A percentile compares a stretch with the other conserved stretches of the same genome.
Conservation (phyloP, 2,113 vertebrate genomes). For the Beaufortia kweichowensis region DNA sequence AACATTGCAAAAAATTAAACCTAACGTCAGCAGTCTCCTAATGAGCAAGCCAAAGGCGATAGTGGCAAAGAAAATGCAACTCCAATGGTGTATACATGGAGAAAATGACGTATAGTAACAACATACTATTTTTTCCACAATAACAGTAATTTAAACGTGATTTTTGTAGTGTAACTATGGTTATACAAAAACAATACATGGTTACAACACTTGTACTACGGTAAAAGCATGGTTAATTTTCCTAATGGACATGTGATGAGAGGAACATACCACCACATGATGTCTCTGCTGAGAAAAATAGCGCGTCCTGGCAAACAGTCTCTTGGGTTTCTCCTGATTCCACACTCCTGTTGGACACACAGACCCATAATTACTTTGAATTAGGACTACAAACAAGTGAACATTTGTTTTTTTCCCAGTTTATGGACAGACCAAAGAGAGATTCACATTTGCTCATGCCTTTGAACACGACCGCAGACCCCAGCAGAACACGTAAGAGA, state of each 20-base stretch:
- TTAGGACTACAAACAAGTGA: not conserved
- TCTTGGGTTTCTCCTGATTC: conserved; percentile 60
- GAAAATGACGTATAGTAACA: too few relatives aligned
- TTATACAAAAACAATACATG: too few relatives aligned
- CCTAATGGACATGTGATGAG: not conserved
- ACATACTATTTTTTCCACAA: too few relatives aligned
- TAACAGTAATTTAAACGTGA: too few relatives aligned
- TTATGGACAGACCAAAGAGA: not conserved
- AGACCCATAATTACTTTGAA: not conserved
- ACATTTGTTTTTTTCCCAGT: not conserved
- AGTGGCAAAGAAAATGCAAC: too few relatives aligned
- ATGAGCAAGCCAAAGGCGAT: too few relatives aligned
- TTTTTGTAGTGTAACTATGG: too few relatives aligned
- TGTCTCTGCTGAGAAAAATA: conserved; percentile 50
- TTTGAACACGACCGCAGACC: not conserved
- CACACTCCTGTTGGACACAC: conserved; percentile 47
- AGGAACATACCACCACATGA: conserved; percentile 57
- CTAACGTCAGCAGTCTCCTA: too few relatives aligned
- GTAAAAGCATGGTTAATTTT: too few relatives aligned
- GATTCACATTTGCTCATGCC: not conserved
- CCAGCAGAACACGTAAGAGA: conserved; percentile 5
- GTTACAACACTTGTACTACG: too few relatives aligned
- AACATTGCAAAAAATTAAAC: too few relatives aligned
- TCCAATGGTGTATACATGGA: too few relatives aligned
- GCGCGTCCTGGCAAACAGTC: conserved; percentile 69